phyloP scores from a whole-genome alignment of 1,140 invertebrate genomes.

The Drosophila tsacasi region DNA sequence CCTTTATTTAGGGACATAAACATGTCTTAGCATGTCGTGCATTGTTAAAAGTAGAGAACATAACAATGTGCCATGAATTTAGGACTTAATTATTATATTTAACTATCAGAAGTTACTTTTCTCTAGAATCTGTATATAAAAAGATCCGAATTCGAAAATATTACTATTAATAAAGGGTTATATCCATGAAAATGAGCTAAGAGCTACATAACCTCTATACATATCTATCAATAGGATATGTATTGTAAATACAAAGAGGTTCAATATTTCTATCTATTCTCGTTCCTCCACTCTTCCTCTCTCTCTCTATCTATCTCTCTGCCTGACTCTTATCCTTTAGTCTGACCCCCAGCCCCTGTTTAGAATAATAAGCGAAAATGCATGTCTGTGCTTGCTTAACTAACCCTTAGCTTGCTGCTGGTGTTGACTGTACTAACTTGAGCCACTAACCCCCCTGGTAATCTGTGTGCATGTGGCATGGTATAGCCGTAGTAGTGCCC shows the following conservation, averaged over 20 bases:
- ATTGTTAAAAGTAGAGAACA: background rate
- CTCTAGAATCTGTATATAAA: background rate
- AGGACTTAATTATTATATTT: background rate
- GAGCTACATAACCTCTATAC: no score
- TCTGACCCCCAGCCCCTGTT: background rate
- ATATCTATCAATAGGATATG: no score
- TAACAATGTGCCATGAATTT: no score
- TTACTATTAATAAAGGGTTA: background rate
- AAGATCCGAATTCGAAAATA: background rate
- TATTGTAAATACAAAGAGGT: no score
- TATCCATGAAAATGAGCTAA: no score
- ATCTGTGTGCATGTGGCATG: slow-evolving; percentile 32
- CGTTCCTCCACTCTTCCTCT: background rate
- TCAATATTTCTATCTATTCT: background rate
- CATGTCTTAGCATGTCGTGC: background rate
- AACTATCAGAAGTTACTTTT: no score
- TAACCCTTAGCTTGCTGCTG: slow-evolving; percentile 1
- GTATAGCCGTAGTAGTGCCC: background rate
- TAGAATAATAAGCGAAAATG: background rate
- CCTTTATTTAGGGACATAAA: background rate
- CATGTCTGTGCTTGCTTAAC: slow-evolving; percentile 4
- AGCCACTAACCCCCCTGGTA: slow-evolving; percentile 8
- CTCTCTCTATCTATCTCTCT: background rate
- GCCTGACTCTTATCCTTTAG: background rate
- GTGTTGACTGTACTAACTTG: slow-evolving; percentile 29